Evolutionary conservation across 2,888 invertebrate species (phyloP).

Genomic region (Drosophila tanythrix): DNA sequence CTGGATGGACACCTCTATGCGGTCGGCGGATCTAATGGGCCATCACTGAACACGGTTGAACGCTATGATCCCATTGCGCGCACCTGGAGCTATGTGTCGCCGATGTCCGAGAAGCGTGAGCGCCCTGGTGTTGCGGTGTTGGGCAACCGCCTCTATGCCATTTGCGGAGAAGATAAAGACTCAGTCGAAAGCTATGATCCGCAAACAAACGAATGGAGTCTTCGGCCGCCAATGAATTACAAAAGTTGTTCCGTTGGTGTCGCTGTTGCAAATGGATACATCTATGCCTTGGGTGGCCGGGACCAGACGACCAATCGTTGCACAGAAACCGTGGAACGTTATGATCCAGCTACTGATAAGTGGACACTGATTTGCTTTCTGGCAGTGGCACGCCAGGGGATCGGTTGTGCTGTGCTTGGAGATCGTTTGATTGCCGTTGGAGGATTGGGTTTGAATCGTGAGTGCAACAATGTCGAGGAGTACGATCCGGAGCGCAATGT

Average conservation of each 20-base stretch:
- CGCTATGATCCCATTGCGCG: constrained; percentile 95
- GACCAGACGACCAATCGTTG: constrained; percentile 90
- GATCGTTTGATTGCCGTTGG: constrained; percentile 92
- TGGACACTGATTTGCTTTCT: constrained; percentile 94
- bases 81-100: constrained; percentile 95
- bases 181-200: constrained; percentile 95
- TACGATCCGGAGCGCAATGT: constrained; percentile 93
- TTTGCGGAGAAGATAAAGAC: constrained; percentile 88
- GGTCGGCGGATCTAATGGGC: constrained; percentile 95
- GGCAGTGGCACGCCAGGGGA: constrained; percentile 93
- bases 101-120: constrained; percentile 93
- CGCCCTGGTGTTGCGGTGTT: constrained; percentile 96
- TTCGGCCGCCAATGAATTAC: constrained; percentile 93
- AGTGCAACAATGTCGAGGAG: constrained; percentile 93
- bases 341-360: constrained; percentile 90
- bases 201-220: constrained; percentile 90
- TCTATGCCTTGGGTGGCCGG: constrained; percentile 97
- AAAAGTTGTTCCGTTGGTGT: constrained; percentile 95
- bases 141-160: constrained; percentile 93
- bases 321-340: constrained; percentile 95
- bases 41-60: constrained; percentile 95
- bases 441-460: constrained; percentile 95
- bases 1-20: constrained; percentile 94
- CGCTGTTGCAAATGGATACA: constrained; percentile 92
- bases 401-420: constrained; percentile 93